These are phyloP conservation scores for Polymixis flavicincta DNA, from an alignment of 2,888 invertebrate genomes.

Conservation along the genomic window DNA sequence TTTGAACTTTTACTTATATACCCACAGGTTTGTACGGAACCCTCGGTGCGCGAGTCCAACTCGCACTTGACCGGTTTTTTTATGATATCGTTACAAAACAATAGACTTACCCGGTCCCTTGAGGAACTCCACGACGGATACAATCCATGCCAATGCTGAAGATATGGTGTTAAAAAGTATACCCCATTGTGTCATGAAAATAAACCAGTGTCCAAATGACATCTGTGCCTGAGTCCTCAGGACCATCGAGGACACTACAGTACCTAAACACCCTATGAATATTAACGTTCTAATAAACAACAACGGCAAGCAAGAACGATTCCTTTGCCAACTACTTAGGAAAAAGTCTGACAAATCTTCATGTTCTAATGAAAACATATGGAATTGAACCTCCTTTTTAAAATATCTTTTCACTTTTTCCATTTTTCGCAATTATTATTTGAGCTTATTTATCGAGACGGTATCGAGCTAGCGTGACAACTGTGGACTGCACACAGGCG, in stretches of 20 bases:
- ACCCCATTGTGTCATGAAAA: slow-evolving; percentile 86
- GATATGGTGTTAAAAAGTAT: slow-evolving; percentile 77
- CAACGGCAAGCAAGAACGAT: slow-evolving; percentile 76
- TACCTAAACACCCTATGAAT: slow-evolving; percentile 77
- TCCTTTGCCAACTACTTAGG: slow-evolving; percentile 77
- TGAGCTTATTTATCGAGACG: slow-evolving; percentile 26
- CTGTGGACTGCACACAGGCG: slow-evolving; percentile 61
- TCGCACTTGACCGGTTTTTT: too few relatives aligned
- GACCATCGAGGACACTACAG: slow-evolving; percentile 74
- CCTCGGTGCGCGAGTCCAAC: too few relatives aligned
- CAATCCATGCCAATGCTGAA: slow-evolving; percentile 74
- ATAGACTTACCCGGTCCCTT: slow-evolving; percentile 79
- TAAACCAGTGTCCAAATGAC: slow-evolving; percentile 75
- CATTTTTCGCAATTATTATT: slow-evolving; percentile 71
- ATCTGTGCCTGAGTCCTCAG: slow-evolving; percentile 56
- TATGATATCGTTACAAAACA: neutral
- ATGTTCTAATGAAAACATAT: slow-evolving; percentile 76
- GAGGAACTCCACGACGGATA: slow-evolving; percentile 74
- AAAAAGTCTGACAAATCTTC: slow-evolving; percentile 80
- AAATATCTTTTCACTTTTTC: slow-evolving; percentile 76
- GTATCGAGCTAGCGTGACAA: slow-evolving; percentile 30
- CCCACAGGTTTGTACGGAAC: too few relatives aligned
- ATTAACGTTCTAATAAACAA: slow-evolving; percentile 76
- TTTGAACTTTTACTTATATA: too few relatives aligned
- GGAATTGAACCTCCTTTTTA: slow-evolving; percentile 73